A percentile compares a stretch with the other conserved stretches of the same genome.
phyloP scores from a whole-genome alignment of 2,888 invertebrate genomes.

The Epicampocera succincta region DNA sequence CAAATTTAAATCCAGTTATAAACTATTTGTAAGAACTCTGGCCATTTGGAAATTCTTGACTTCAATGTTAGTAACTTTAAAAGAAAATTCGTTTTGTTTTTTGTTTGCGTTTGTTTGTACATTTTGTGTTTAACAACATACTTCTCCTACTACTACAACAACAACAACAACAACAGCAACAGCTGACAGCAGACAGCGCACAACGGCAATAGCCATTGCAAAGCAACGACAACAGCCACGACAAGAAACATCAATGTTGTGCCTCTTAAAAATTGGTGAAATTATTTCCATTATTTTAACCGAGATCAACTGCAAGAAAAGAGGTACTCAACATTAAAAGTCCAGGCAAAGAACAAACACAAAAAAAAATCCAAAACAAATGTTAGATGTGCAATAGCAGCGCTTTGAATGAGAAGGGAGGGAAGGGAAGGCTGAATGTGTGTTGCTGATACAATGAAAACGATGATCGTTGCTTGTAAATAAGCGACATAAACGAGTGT shows the following conservation, averaged over 20 bases:
- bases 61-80: neutral
- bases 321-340: slow-evolving; percentile 16
- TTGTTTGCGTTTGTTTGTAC: slow-evolving; percentile 1
- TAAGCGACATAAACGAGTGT: slow-evolving; percentile 81
- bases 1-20: slow-evolving; percentile 78
- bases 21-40: slow-evolving; percentile 43
- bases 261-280: slow-evolving; percentile 68
- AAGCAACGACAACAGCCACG: slow-evolving; percentile 24
- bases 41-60: slow-evolving; percentile 38
- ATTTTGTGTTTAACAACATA: slow-evolving; percentile 59
- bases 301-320: slow-evolving; percentile 29
- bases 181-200: too few species aligned
- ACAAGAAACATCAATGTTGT: slow-evolving; percentile 63
- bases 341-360: neutral
- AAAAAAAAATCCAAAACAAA: slow-evolving; percentile 11
- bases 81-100: neutral
- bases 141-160: slow-evolving; percentile 44
- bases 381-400: slow-evolving; percentile 22
- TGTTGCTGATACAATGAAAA: slow-evolving; percentile 52
- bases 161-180: slow-evolving; percentile 1
- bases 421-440: slow-evolving; percentile 1
- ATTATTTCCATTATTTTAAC: slow-evolving; percentile 64
- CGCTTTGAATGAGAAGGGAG: neutral
- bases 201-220: neutral
- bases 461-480: slow-evolving; percentile 76